phyloP scores from a whole-genome alignment of 2,888 invertebrate species.

The Syritta pipiens region DNA sequence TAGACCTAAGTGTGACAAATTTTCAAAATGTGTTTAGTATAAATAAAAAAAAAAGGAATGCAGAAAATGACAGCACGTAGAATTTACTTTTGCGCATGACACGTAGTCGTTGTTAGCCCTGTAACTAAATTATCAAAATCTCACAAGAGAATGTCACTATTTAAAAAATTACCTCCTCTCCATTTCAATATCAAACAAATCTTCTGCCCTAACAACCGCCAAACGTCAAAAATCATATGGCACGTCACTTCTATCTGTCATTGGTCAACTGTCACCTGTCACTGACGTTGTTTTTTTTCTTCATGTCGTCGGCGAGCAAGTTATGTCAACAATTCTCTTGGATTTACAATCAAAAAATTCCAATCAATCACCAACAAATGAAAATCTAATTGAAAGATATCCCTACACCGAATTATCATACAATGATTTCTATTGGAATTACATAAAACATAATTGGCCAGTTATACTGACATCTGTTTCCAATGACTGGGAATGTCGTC shows the following conservation, averaged over 20 bases:
- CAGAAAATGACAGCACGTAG: too few relatives aligned
- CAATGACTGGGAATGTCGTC: constrained; percentile 83
- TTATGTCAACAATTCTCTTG: constrained; percentile 64
- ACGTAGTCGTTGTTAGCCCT: too few relatives aligned
- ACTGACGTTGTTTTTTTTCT: background rate
- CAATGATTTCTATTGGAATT: constrained; percentile 82
- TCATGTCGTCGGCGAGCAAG: constrained; percentile 46
- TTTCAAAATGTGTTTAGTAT: too few relatives aligned
- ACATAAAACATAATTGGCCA: constrained; percentile 82
- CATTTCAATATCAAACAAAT: background rate
- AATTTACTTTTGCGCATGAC: too few relatives aligned
- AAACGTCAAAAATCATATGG: background rate
- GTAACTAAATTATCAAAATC: too few relatives aligned
- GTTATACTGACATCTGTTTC: constrained; percentile 85
- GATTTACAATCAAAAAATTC: constrained; percentile 47
- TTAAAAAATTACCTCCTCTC: too few relatives aligned
- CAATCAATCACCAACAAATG: constrained; percentile 43
- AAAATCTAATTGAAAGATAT: constrained; percentile 59
- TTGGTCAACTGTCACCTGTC: background rate
- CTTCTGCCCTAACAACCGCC: background rate
- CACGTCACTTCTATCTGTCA: background rate
- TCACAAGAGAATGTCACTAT: too few relatives aligned
- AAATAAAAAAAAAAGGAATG: too few relatives aligned
- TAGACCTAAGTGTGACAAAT: too few relatives aligned
- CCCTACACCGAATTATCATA: constrained; percentile 77